These are phyloP conservation scores for Rhea pennata DNA, from an alignment of 2,113 vertebrate genomes.

Conservation along the genomic window DNA sequence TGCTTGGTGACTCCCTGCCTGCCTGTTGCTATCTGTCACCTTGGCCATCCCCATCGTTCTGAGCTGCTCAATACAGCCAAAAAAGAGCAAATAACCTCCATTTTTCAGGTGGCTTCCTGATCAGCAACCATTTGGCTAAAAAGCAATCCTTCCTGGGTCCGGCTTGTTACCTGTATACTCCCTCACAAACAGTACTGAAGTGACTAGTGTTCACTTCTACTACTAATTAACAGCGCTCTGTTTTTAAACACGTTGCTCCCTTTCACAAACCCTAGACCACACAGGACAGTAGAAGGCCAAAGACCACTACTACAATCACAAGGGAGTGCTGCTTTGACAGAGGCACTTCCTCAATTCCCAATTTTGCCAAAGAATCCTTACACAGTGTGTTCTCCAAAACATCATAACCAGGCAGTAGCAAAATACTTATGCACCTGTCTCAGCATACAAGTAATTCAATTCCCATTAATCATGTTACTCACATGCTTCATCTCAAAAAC, in stretches of 20 bases:
- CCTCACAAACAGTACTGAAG: neutral
- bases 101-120: neutral
- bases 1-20: neutral
- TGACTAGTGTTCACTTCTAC: neutral
- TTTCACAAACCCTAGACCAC: neutral
- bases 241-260: neutral
- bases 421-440: neutral
- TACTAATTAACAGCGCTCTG: neutral
- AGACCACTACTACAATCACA: neutral
- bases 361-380: neutral
- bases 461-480: neutral
- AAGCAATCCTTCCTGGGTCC: neutral
- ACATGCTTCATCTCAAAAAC: neutral
- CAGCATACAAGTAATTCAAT: neutral
- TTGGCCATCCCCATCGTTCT: neutral
- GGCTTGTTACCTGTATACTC: neutral
- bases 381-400: rapidly evolving
- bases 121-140: rapidly evolving
- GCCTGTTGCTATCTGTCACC: neutral
- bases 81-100: neutral
- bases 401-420: rapidly evolving
- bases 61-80: neutral
- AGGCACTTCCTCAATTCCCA: neutral
- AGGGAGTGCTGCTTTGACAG: neutral
- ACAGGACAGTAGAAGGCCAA: neutral